phyloP scores from a whole-genome alignment of 2,888 invertebrate species.

The Pristionchus entomophagus region DNA sequence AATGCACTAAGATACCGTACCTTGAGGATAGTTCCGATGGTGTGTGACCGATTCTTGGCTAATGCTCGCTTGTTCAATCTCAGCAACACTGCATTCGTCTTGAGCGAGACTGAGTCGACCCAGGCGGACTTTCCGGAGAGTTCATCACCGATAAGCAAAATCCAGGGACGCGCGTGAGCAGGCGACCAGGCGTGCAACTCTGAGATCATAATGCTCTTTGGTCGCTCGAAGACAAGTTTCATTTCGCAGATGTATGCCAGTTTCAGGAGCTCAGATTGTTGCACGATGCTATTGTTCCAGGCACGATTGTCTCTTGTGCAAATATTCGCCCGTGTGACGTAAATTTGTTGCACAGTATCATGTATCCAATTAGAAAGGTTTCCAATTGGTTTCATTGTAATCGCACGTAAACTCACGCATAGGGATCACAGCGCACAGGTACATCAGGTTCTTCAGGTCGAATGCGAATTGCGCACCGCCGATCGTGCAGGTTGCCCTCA shows the following conservation, averaged over 20 bases:
- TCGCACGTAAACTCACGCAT: slow-evolving; percentile 39
- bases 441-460: slow-evolving; percentile 34
- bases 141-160: slow-evolving; percentile 42
- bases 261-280: too few relatives aligned
- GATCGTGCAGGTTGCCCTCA: not conserved
- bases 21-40: slow-evolving; percentile 10
- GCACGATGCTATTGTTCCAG: not conserved
- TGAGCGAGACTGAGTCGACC: slow-evolving; percentile 17
- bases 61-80: slow-evolving; percentile 28
- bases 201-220: too few relatives aligned
- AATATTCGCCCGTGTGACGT: too few relatives aligned
- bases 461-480: not conserved
- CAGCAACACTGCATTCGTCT: not conserved
- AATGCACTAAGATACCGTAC: not conserved
- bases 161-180: not conserved
- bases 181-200: slow-evolving; percentile 4
- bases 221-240: too few relatives aligned
- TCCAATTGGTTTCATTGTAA: too few relatives aligned
- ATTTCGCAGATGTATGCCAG: not conserved
- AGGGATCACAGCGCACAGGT: slow-evolving; percentile 41
- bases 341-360: too few relatives aligned
- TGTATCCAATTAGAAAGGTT: too few relatives aligned
- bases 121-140: slow-evolving; percentile 27
- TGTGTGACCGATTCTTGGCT: not conserved
- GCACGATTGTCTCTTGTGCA: too few relatives aligned